A percentile compares a stretch with the other conserved stretches of the same genome.
Evolutionary conservation across 1,140 invertebrate genomes (phyloP).

Genomic region (Scaptomyza hsui): DNA sequence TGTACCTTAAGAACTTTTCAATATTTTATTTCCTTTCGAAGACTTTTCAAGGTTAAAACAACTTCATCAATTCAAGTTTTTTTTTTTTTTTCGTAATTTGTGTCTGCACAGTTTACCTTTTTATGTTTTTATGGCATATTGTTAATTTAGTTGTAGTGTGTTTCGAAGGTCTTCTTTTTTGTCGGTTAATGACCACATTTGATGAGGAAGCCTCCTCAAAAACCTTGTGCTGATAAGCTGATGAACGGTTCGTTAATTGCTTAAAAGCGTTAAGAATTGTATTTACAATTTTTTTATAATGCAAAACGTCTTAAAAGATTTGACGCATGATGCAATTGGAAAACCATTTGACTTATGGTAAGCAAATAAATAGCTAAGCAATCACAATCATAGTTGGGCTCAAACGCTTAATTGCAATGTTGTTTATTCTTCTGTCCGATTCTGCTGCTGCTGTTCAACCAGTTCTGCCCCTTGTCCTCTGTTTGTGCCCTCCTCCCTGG

Average conservation of each 20-base stretch:
- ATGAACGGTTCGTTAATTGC: conserved; percentile 41
- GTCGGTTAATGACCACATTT: conserved; percentile 35
- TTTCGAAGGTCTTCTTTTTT: conserved; percentile 31
- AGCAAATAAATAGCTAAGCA: conserved; percentile 9
- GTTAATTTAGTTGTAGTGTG: conserved; percentile 38
- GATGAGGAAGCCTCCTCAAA: conserved; percentile 35
- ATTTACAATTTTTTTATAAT: conserved; percentile 30
- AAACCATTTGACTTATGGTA: conserved; percentile 35
- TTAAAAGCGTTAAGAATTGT: conserved; percentile 21
- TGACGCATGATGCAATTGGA: conserved; percentile 42
- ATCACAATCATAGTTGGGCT: conserved; percentile 5
- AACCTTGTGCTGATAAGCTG: conserved; percentile 42
- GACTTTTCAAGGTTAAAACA: neutral
- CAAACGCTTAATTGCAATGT: conserved; percentile 30
- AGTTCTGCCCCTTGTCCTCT: neutral
- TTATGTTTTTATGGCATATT: conserved; percentile 26
- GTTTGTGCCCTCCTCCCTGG: neutral
- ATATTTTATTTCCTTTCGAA: neutral
- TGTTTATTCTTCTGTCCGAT: neutral
- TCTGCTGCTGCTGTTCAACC: conserved; percentile 7
- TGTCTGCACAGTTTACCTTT: conserved; percentile 12
- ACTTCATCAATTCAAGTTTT: neutral
- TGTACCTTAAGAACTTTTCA: neutral
- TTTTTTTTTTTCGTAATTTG: conserved; percentile 22
- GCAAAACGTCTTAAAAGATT: conserved; percentile 20